Percentiles rank a stretch among this genome's conserved stretches.
Evolutionary conservation across 2,797 vertebrate species (phyloP).

Genomic region (Danio jaintianensis): DNA sequence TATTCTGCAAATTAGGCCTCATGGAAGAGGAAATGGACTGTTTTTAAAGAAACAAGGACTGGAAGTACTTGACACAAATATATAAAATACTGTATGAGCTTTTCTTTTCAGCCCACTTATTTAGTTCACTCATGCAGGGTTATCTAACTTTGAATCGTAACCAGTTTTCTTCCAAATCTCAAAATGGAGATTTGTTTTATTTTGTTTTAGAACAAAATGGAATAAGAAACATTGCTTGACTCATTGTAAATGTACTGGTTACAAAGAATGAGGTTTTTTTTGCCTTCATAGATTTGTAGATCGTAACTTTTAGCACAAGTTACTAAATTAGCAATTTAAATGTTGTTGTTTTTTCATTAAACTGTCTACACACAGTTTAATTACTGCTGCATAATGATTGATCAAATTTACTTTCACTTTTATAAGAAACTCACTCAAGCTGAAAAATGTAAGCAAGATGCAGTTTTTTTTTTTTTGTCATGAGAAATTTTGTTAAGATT

Average conservation of each 20-base stretch:
- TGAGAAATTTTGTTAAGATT: not conserved
- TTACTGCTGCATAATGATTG: slow-evolving; percentile 5
- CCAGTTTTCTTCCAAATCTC: not conserved
- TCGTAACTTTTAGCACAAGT: not conserved
- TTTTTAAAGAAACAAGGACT: slow-evolving; percentile 46
- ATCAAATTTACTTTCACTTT: not conserved
- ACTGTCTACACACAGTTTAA: not conserved
- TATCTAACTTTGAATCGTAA: slow-evolving; percentile 8
- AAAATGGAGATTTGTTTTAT: not conserved
- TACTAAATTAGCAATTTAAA: not conserved
- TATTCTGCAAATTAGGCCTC: slow-evolving; percentile 42
- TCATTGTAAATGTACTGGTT: not conserved
- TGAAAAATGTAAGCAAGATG: not conserved
- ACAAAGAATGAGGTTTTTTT: not conserved
- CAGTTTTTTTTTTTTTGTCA: not conserved
- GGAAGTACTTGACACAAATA: slow-evolving; percentile 16
- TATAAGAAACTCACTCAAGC: not conserved
- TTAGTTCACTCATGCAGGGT: not conserved
- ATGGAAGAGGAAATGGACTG: slow-evolving; percentile 41
- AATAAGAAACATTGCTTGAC: not conserved
- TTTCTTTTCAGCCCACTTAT: slow-evolving; percentile 13
- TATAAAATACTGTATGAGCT: slow-evolving; percentile 1
- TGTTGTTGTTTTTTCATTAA: too few relatives aligned
- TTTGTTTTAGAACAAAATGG: not conserved
- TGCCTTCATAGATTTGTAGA: not conserved